phyloP scores from a whole-genome alignment of 2,888 invertebrate genomes.

The Callyntrura sp. region DNA sequence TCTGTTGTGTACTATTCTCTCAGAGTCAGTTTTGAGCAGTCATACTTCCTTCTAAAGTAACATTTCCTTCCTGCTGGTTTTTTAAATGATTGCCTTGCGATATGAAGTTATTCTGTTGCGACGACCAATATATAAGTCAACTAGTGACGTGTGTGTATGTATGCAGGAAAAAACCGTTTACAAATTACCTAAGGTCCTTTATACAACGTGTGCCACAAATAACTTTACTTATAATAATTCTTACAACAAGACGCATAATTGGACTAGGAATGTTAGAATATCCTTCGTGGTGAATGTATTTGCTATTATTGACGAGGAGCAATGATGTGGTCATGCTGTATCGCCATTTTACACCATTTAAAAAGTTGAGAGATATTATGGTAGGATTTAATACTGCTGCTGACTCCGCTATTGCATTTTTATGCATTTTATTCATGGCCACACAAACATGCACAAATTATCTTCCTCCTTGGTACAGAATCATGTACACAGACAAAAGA shows the following conservation, averaged over 20 bases:
- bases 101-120: too few species aligned
- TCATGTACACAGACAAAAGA: not conserved
- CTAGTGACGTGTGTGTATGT: too few species aligned
- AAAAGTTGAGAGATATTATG: not conserved
- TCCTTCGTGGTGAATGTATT: not conserved
- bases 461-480: not conserved
- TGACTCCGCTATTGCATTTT: conserved; percentile 19
- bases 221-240: too few species aligned
- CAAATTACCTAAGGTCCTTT: too few species aligned
- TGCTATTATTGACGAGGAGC: not conserved
- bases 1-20: not conserved
- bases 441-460: not conserved
- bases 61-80: too few species aligned
- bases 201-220: too few species aligned
- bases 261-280: not conserved
- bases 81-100: too few species aligned
- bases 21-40: not conserved
- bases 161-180: too few species aligned
- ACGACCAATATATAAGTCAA: too few species aligned
- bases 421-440: conserved; percentile 27
- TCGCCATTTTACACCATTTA: not conserved
- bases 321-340: conserved; percentile 3
- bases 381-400: not conserved
- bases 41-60: not conserved
- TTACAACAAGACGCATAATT: too few species aligned